Percentiles rank a stretch among this genome's conserved stretches.
These are phyloP conservation scores for Vulpes ferrilata DNA, from an alignment of 2,113 vertebrate species.

Conservation along the genomic window DNA sequence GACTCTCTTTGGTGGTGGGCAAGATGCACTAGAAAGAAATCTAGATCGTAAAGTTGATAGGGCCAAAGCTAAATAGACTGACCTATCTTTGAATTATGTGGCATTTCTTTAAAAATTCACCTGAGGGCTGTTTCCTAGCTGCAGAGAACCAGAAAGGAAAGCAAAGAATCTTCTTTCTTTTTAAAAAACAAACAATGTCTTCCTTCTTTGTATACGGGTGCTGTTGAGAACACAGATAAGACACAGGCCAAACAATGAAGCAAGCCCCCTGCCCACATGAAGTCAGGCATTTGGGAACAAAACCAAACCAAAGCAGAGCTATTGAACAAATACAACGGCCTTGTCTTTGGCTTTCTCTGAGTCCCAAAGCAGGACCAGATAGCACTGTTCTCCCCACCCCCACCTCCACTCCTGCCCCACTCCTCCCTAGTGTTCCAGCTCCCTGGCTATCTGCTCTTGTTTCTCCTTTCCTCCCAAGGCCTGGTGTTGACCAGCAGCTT, in stretches of 20 bases:
- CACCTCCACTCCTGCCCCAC: rapidly evolving
- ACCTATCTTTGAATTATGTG: slow-evolving; percentile 50
- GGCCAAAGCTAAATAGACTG: slow-evolving; percentile 14
- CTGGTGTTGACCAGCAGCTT: background rate
- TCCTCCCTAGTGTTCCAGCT: background rate
- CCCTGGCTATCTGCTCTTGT: background rate
- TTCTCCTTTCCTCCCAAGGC: background rate
- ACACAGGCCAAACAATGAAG: slow-evolving; percentile 63
- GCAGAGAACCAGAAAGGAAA: slow-evolving; percentile 67
- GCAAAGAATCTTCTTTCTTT: slow-evolving; percentile 48
- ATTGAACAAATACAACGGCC: slow-evolving; percentile 48
- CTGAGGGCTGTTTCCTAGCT: slow-evolving; percentile 62
- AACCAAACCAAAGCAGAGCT: slow-evolving; percentile 58
- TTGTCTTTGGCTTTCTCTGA: background rate
- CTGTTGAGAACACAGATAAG: slow-evolving; percentile 35
- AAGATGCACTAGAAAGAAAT: background rate
- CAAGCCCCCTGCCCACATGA: background rate
- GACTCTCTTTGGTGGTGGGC: background rate
- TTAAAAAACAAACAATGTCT: slow-evolving; percentile 13
- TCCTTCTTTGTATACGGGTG: slow-evolving; percentile 56
- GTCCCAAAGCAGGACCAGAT: background rate
- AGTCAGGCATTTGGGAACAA: background rate
- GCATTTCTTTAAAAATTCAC: slow-evolving; percentile 59
- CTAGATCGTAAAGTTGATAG: slow-evolving; percentile 20
- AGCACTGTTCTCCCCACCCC: background rate